phyloP scores from a whole-genome alignment of 2,113 vertebrate species.

The Myocastor coypus region DNA sequence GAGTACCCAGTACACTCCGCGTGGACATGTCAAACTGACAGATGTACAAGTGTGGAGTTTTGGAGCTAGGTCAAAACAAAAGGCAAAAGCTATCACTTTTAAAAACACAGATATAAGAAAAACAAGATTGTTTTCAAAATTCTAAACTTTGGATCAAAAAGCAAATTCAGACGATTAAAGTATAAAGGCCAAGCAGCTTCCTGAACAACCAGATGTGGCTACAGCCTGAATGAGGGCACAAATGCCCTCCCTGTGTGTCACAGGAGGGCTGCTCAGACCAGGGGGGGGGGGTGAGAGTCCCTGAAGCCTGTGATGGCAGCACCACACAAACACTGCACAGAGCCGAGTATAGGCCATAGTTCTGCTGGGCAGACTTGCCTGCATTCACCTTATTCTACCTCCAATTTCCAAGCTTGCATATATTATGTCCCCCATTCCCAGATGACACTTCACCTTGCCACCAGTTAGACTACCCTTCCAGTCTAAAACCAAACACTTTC shows the following conservation, averaged over 20 bases:
- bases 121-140: constrained; percentile 36
- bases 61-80: not conserved
- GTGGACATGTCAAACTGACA: not conserved
- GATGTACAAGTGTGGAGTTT: not conserved
- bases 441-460: not conserved
- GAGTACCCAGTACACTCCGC: not conserved
- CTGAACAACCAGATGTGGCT: not conserved
- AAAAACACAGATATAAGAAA: constrained; percentile 1
- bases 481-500: not conserved
- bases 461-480: not conserved
- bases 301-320: not conserved
- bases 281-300: not conserved
- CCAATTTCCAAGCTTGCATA: not conserved
- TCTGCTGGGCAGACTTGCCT: not conserved
- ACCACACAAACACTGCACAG: not conserved
- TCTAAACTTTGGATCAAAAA: not conserved
- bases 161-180: not conserved
- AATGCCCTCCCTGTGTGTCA: not conserved
- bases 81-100: not conserved
- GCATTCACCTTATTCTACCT: not conserved
- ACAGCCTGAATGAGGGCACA: not conserved
- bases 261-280: fast-evolving
- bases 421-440: not conserved
- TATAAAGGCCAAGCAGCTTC: not conserved
- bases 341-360: not conserved